These are phyloP conservation scores for Drosophila kuntzei DNA, from an alignment of 2,888 invertebrate species.

Conservation along the genomic window DNA sequence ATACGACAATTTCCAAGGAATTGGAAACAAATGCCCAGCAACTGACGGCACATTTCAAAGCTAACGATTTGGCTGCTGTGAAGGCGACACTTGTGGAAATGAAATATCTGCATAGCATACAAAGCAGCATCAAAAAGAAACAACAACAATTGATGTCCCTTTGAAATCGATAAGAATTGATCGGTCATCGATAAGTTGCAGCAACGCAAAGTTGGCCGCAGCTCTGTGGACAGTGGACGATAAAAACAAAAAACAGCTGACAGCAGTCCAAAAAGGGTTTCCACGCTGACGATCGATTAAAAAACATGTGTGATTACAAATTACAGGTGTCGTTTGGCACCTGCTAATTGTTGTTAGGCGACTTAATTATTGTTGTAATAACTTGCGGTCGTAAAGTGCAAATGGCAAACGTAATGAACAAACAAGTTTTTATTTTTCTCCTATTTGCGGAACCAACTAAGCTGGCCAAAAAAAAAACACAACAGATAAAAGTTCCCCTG, in stretches of 20 bases:
- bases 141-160: constrained; percentile 62
- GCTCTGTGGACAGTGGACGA: background rate
- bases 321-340: constrained; percentile 21
- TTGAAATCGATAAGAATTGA: constrained; percentile 37
- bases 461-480: constrained; percentile 19
- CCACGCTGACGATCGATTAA: constrained; percentile 13
- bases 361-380: constrained; percentile 34
- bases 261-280: background rate
- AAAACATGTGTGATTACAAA: constrained; percentile 24
- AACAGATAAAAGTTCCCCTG: constrained; percentile 31
- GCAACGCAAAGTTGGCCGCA: constrained; percentile 8
- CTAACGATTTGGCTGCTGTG: constrained; percentile 87
- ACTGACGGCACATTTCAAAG: constrained; percentile 87
- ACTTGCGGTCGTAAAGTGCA: constrained; percentile 23
- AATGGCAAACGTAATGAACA: constrained; percentile 16
- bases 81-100: constrained; percentile 89
- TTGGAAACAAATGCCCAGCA: constrained; percentile 87
- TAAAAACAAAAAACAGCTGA: constrained; percentile 32
- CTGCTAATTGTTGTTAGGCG: constrained; percentile 26
- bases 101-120: constrained; percentile 94
- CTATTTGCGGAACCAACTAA: background rate
- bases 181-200: constrained; percentile 41
- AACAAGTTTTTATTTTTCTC: constrained; percentile 22
- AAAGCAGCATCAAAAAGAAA: constrained; percentile 90
- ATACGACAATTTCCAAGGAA: constrained; percentile 87